Conservation (phyloP, 2,113 vertebrate species). For the Myotis davidii region DNA sequence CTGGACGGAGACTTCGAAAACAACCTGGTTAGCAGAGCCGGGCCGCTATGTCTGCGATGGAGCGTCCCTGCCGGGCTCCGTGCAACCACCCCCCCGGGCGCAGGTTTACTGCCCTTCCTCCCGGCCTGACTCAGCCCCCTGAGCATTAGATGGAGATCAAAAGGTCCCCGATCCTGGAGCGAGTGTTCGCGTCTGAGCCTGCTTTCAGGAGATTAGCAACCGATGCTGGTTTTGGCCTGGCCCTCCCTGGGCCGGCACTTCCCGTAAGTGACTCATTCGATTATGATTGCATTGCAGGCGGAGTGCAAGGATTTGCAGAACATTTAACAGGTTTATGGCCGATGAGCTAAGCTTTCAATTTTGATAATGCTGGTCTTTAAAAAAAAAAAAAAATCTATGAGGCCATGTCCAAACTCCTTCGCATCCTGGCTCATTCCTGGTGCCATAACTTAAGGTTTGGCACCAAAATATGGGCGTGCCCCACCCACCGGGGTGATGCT, state of each 20-base stretch:
- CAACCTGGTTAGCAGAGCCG: not conserved
- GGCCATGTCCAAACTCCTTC: not conserved
- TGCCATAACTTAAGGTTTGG: not conserved
- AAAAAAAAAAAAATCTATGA: not conserved
- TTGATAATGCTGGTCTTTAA: not conserved
- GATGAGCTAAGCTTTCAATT: not conserved
- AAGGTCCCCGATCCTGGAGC: not conserved
- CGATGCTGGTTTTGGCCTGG: not conserved
- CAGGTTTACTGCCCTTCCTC: not conserved
- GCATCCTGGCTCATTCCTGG: not conserved
- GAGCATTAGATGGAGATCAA: not conserved
- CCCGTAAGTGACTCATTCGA: not conserved
- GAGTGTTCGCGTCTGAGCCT: not conserved
- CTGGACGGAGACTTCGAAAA: not conserved
- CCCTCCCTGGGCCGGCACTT: not conserved
- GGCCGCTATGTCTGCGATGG: not conserved
- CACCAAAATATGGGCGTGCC: not conserved
- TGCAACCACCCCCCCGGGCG: not conserved
- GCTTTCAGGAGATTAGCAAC: not conserved
- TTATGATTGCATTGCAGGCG: not conserved
- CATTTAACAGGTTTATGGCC: not conserved
- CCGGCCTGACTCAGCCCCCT: not conserved
- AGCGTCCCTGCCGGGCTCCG: not conserved
- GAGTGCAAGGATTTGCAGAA: not conserved
- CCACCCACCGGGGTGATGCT: accelerated